These are phyloP conservation scores for Cotesia congregata DNA, from an alignment of 2,888 invertebrate species.

Conservation along the genomic window DNA sequence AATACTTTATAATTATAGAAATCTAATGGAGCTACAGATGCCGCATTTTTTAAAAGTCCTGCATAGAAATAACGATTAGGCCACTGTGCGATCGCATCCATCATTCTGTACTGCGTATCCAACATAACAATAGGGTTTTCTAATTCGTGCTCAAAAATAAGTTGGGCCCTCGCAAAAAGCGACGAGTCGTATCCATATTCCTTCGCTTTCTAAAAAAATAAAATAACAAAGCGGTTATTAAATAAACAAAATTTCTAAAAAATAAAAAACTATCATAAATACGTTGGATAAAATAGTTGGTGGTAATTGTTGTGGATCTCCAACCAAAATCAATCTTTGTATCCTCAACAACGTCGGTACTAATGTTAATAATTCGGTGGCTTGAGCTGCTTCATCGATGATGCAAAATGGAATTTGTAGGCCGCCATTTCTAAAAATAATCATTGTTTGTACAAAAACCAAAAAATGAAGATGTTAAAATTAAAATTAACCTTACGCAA, in stretches of 20 bases:
- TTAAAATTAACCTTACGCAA: no score
- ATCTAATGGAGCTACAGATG: background rate
- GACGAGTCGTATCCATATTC: constrained; percentile 68
- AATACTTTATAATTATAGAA: constrained; percentile 72
- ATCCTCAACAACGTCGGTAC: constrained; percentile 84
- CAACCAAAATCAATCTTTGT: constrained; percentile 83
- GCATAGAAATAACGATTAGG: constrained; percentile 82
- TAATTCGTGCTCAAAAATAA: constrained; percentile 70
- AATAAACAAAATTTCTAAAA: no score
- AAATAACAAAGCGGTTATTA: background rate
- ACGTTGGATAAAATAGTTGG: no score
- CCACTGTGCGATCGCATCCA: constrained; percentile 82
- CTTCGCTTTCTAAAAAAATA: constrained; percentile 63
- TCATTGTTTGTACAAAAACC: no score
- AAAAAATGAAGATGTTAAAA: no score
- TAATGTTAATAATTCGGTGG: constrained; percentile 84
- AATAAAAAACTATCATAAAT: no score
- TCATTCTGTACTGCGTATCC: constrained; percentile 87
- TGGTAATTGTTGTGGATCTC: constrained; percentile 72
- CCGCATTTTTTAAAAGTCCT: constrained; percentile 69
- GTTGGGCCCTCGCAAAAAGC: constrained; percentile 81
- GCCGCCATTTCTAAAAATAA: constrained; percentile 34
- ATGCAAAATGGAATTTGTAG: constrained; percentile 73
- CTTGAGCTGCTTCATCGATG: constrained; percentile 88
- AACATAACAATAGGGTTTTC: constrained; percentile 73